Evolutionary conservation across 2,888 invertebrate species (phyloP).

Genomic region (Acanthosoma haemorrhoidale): DNA sequence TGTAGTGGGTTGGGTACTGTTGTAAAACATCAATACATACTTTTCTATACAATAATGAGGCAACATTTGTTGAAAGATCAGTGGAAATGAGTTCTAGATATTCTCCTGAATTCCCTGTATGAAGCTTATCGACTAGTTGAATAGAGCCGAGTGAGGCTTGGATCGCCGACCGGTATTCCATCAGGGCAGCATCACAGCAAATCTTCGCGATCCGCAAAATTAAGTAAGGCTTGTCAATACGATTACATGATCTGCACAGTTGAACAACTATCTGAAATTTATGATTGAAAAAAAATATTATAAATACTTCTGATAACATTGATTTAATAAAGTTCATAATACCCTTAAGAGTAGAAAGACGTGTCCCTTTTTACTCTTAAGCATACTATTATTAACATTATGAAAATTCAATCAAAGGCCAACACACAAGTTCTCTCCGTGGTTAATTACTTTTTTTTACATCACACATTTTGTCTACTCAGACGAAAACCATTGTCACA

Average conservation of each 20-base stretch:
- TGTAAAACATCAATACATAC: no score
- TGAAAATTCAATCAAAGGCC: no score
- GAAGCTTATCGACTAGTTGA: slow-evolving; percentile 68
- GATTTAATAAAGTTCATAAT: neutral
- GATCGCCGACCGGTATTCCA: slow-evolving; percentile 72
- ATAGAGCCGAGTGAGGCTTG: slow-evolving; percentile 63
- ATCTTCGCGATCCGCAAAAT: slow-evolving; percentile 64
- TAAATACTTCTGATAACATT: neutral
- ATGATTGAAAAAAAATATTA: slow-evolving; percentile 24
- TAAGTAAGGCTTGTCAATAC: slow-evolving; percentile 65
- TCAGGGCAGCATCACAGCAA: slow-evolving; percentile 67
- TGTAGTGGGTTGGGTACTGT: no score
- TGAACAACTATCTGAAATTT: slow-evolving; percentile 58
- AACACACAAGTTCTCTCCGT: no score
- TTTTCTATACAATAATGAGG: slow-evolving; percentile 70
- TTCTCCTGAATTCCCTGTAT: slow-evolving; percentile 66
- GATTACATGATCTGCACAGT: slow-evolving; percentile 59
- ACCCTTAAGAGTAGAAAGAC: no score
- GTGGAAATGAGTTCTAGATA: slow-evolving; percentile 69
- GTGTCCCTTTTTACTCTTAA: no score
- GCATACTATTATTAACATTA: no score
- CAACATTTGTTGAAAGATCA: slow-evolving; percentile 56
- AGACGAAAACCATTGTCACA: no score
- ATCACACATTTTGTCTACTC: no score
- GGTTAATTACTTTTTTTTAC: no score